Evolutionary conservation across 2,888 invertebrate genomes (phyloP), one percentile per base, ranked within the genome.

Genomic region (Synergus gifuensis): DNA sequence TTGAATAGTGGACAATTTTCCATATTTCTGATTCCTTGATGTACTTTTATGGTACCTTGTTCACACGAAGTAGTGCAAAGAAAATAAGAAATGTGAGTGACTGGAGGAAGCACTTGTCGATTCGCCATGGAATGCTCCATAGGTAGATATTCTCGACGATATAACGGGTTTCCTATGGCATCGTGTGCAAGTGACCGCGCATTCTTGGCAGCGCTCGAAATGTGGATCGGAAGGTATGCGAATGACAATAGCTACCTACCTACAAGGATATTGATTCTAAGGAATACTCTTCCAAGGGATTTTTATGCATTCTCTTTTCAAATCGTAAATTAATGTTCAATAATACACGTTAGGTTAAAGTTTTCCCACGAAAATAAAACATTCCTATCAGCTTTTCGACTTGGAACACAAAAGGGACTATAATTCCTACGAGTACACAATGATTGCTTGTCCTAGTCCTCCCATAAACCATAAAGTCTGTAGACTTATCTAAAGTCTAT

Each of bases 121-220:
- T 64, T 64, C 28, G 28, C 9, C 36, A 64, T 64, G 64, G 64
- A 64, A 64, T 64, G 64, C 64, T 36, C 64, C 40, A 64, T 64
- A 64, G 64, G 14, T 64, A 64, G 64, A 40, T 64, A 64, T 64
- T 64, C 64, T 40, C 64, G 40, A 40, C 64, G 40, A 64, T 64
- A 16, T 64, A 64, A 64, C 64, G 64, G 64, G 64, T 40, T 64
- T 64, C 28, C 64, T 36, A 63, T 36, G 36, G 63, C 36, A 63
- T 63, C 40, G 64, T 64, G 64, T 64, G 64, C 64, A 64, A 64
- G 64, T 64, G 64, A 64, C 36, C 36, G 64, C 64, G 64, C 64
- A 64, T 64, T 64, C 64, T 64, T 40, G 64, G 40, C 40, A 64
- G 40, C 36, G 40, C 40, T 64, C 28, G 36, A 64, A 64, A 64